phyloP scores from a whole-genome alignment of 2,113 vertebrate species.

The Cercocebus atys region DNA sequence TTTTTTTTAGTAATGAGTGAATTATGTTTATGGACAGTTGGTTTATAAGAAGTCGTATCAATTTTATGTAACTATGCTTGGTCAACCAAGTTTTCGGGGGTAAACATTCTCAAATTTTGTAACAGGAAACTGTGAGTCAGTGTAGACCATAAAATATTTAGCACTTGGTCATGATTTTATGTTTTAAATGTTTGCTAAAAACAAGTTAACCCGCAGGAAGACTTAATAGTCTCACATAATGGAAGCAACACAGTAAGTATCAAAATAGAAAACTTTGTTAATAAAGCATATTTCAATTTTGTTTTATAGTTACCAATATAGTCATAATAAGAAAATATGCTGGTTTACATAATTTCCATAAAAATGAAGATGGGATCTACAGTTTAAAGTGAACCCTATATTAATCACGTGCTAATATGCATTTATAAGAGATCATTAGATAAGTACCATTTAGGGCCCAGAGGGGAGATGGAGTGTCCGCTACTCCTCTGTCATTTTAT shows the following conservation, averaged over 20 bases:
- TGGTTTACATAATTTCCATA: not conserved
- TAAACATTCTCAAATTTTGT: not conserved
- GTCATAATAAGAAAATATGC: not conserved
- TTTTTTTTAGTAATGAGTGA: not conserved
- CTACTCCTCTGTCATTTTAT: not conserved
- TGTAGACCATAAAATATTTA: not conserved
- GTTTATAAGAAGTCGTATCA: not conserved
- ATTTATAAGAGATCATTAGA: not conserved
- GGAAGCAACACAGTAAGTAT: not conserved
- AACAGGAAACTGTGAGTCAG: not conserved
- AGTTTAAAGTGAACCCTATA: not conserved
- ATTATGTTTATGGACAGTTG: not conserved
- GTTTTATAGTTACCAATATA: not conserved
- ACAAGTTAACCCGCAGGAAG: not conserved
- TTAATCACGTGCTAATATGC: not conserved
- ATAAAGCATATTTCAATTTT: not conserved
- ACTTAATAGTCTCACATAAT: not conserved
- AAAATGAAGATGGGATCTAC: not conserved
- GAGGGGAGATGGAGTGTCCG: not conserved
- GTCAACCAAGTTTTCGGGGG: not conserved
- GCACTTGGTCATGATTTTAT: not conserved
- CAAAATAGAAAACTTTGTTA: not conserved
- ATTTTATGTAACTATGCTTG: not conserved
- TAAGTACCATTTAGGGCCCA: not conserved
- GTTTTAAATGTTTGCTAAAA: not conserved